These are phyloP conservation scores for Peromyscus californicus DNA, from an alignment of 2,113 vertebrate species.

Conservation along the genomic window DNA sequence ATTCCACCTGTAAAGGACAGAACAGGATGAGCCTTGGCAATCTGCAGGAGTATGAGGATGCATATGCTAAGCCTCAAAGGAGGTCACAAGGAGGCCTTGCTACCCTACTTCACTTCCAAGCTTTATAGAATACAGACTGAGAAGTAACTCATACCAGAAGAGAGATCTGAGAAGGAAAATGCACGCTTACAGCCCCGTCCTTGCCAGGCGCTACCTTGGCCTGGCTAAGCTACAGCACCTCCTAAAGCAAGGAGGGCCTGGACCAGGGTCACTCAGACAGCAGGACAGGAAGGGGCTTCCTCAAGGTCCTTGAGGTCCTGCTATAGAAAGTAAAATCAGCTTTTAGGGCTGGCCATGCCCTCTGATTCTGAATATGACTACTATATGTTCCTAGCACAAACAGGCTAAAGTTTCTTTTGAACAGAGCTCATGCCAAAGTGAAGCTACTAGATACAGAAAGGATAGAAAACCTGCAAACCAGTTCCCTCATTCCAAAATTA, in stretches of 20 bases:
- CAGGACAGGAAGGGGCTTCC: background rate
- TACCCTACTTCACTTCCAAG: background rate
- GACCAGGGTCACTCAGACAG: background rate
- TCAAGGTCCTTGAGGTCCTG: background rate
- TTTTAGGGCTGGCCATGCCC: background rate
- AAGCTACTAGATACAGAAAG: background rate
- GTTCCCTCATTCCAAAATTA: background rate
- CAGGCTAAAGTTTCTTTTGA: background rate
- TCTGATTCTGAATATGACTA: background rate
- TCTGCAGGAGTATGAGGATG: background rate
- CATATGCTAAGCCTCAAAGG: background rate
- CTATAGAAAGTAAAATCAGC: fast-evolving
- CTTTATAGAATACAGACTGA: background rate
- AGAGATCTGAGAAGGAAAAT: background rate
- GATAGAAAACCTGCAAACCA: too few relatives aligned
- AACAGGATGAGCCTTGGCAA: too few relatives aligned
- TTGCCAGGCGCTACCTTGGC: background rate
- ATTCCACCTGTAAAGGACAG: background rate
- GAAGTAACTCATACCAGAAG: background rate
- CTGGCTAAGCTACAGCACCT: too few relatives aligned
- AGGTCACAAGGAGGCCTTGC: background rate
- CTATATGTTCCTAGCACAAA: background rate
- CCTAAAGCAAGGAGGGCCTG: background rate
- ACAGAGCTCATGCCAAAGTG: too few relatives aligned
- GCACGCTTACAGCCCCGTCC: background rate